phyloP scores from a whole-genome alignment of 2,797 vertebrate species.

The Anas capensis region DNA sequence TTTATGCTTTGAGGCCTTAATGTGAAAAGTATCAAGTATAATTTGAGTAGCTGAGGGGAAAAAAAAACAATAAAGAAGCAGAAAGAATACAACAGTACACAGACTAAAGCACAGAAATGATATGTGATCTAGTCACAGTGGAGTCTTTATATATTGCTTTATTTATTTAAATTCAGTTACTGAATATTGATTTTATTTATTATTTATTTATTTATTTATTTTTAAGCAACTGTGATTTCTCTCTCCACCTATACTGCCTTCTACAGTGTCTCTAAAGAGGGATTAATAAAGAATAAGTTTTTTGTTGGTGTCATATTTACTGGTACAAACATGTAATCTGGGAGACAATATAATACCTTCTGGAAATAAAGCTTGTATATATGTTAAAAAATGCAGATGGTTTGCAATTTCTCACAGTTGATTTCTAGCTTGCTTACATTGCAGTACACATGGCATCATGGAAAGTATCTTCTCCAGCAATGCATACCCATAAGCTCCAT shows the following conservation, averaged over 20 bases:
- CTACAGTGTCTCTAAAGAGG: neutral
- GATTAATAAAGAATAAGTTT: neutral
- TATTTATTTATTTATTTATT: neutral
- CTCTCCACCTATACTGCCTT: neutral
- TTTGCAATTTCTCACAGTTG: neutral
- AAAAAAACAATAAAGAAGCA: neutral
- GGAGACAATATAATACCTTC: neutral
- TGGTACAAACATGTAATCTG: neutral
- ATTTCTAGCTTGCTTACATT: neutral
- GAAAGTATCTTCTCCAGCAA: neutral
- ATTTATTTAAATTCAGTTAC: conserved; percentile 2
- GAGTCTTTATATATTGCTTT: neutral
- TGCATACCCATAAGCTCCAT: neutral
- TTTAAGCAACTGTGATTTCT: neutral
- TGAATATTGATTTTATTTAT: neutral
- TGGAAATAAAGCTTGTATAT: neutral
- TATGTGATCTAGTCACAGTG: neutral
- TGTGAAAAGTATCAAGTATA: neutral
- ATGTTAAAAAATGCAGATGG: neutral
- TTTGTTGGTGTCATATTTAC: neutral
- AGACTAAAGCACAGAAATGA: neutral
- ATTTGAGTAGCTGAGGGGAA: neutral
- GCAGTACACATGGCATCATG: fast-evolving
- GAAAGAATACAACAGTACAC: neutral
- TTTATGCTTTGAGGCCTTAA: neutral